Percentiles rank a stretch among this genome's conserved stretches.
Evolutionary conservation across 2,888 invertebrate genomes (phyloP).

Genomic region (Phaedon cochleariae): DNA sequence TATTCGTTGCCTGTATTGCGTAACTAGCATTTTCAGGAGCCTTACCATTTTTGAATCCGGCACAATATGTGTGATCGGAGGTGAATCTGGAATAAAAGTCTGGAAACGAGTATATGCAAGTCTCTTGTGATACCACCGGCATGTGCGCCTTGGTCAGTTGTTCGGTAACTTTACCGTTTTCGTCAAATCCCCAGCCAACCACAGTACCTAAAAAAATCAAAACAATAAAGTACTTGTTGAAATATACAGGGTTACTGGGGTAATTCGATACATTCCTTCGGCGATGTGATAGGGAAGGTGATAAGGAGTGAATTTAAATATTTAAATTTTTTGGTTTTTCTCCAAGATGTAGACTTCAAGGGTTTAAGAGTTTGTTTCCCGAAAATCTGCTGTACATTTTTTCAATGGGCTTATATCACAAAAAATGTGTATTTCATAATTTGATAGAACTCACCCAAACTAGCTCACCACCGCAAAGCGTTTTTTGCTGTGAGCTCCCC

Average conservation of each 20-base stretch:
- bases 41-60: conserved; percentile 61
- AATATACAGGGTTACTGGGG: background rate
- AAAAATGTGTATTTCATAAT: too few relatives aligned
- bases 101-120: conserved; percentile 69
- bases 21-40: background rate
- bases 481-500: too few relatives aligned
- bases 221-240: background rate
- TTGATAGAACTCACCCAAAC: too few relatives aligned
- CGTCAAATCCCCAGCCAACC: conserved; percentile 67
- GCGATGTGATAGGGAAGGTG: too few relatives aligned
- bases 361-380: too few relatives aligned
- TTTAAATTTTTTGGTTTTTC: too few relatives aligned
- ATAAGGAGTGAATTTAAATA: too few relatives aligned
- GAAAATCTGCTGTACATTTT: too few relatives aligned
- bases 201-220: conserved; percentile 51
- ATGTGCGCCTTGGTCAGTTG: conserved; percentile 68
- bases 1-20: background rate
- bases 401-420: too few relatives aligned
- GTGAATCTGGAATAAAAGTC: conserved; percentile 70
- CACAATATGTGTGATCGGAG: conserved; percentile 65
- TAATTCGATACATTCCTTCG: too few relatives aligned
- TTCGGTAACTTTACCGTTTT: conserved; percentile 67
- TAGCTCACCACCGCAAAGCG: too few relatives aligned
- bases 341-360: too few relatives aligned
- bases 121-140: conserved; percentile 69